Conservation (phyloP, 2,888 invertebrate genomes). For the Glaucopsyche alexis region DNA sequence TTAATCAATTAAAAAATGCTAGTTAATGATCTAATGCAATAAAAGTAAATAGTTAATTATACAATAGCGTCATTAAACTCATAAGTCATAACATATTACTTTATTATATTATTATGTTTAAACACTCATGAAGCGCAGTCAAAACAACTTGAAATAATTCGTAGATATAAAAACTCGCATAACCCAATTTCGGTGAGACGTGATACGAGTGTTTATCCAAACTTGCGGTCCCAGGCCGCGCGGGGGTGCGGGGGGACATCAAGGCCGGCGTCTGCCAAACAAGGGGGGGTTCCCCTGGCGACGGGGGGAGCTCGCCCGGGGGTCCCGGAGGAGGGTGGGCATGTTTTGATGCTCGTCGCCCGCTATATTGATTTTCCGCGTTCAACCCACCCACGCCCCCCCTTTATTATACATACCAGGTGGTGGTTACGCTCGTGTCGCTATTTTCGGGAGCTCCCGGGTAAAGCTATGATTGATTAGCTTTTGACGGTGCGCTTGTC, state of each 20-base stretch:
- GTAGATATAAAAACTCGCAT: constrained; percentile 52
- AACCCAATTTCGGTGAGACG: constrained; percentile 73
- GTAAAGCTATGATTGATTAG: constrained; percentile 67
- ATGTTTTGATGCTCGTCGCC: constrained; percentile 77
- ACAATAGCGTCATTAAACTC: too few species aligned
- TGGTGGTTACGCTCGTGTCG: constrained; percentile 54
- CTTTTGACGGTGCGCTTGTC: constrained; percentile 41
- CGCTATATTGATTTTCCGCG: constrained; percentile 77
- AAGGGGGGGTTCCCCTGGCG: constrained; percentile 77
- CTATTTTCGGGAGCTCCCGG: constrained; percentile 69
- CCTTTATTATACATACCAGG: constrained; percentile 56
- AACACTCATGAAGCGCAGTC: background rate
- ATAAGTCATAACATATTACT: too few species aligned
- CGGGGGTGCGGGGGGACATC: constrained; percentile 72
- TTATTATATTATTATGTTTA: too few species aligned
- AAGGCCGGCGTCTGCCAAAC: constrained; percentile 80
- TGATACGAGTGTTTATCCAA: constrained; percentile 74
- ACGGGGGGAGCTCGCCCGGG: constrained; percentile 47
- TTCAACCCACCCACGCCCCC: constrained; percentile 55
- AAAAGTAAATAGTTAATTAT: too few species aligned
- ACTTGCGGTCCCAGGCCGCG: constrained; percentile 68
- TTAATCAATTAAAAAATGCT: too few species aligned
- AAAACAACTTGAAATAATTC: constrained; percentile 30
- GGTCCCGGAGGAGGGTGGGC: constrained; percentile 52
- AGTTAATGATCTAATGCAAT: too few species aligned